A percentile compares a stretch with the other conserved stretches of the same genome.
Evolutionary conservation across 64 coral and sea anemone species (phyloP).

Genomic region (Montipora capricornis): DNA sequence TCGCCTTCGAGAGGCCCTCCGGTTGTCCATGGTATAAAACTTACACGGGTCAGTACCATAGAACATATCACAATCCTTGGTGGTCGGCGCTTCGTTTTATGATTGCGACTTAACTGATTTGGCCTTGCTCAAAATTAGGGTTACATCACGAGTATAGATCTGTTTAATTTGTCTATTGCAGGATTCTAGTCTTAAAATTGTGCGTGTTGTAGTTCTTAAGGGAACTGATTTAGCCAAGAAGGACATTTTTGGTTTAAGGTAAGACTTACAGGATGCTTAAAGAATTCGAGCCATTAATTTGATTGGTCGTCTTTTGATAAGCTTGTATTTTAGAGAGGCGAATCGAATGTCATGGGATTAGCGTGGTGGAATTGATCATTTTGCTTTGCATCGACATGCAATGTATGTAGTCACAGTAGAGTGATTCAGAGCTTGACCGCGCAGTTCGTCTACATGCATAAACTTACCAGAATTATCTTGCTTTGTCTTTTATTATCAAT

Average conservation of each 20-base stretch:
- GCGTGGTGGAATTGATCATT: too few relatives aligned
- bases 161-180: conserved; percentile 39
- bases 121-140: neutral
- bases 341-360: too few relatives aligned
- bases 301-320: too few relatives aligned
- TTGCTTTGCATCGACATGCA: too few relatives aligned
- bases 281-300: neutral
- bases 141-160: neutral
- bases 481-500: too few relatives aligned
- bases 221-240: conserved; percentile 89
- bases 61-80: neutral
- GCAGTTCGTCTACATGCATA: neutral
- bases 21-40: conserved; percentile 24
- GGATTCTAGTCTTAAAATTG: conserved; percentile 58
- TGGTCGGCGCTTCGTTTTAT: neutral
- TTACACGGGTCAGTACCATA: conserved; percentile 26
- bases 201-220: conserved; percentile 67
- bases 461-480: neutral
- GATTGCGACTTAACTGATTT: neutral
- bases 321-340: too few relatives aligned
- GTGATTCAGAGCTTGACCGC: too few relatives aligned
- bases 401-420: too few relatives aligned
- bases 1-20: neutral
- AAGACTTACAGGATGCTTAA: neutral
- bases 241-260: conserved; percentile 99